Percentiles rank a stretch among this genome's conserved stretches.
Evolutionary conservation across 2,797 vertebrate genomes (phyloP).

Genomic region (Alcedo atthis): DNA sequence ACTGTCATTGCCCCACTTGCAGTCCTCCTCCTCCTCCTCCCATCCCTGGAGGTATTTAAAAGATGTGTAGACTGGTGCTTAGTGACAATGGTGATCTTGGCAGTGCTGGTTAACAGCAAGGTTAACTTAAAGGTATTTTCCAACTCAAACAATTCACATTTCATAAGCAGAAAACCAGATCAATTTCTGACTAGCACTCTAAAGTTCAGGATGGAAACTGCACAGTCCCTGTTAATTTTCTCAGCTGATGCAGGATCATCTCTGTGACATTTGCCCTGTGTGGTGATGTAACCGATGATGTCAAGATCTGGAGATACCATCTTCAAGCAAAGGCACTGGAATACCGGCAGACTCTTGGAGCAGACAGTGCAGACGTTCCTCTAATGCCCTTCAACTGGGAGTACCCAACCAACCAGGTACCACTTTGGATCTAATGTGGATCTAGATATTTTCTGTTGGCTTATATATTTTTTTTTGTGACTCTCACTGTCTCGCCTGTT

Average conservation of each 20-base stretch:
- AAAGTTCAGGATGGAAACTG: neutral
- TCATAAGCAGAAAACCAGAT: neutral
- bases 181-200: neutral
- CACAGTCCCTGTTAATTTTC: neutral
- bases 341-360: neutral
- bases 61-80: no score
- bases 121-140: neutral
- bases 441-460: neutral
- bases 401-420: neutral
- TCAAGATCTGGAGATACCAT: neutral
- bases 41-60: neutral
- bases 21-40: neutral
- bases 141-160: neutral
- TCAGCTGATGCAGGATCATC: neutral
- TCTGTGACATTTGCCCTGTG: neutral
- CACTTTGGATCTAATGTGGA: neutral
- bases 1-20: neutral
- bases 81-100: no score
- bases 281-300: neutral
- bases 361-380: neutral
- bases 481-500: accelerated
- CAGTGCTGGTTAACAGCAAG: neutral
- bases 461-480: neutral
- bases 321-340: neutral
- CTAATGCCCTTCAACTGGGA: neutral